Evolutionary conservation across 2,797 vertebrate genomes (phyloP).

Genomic region (Botia kubotai): DNA sequence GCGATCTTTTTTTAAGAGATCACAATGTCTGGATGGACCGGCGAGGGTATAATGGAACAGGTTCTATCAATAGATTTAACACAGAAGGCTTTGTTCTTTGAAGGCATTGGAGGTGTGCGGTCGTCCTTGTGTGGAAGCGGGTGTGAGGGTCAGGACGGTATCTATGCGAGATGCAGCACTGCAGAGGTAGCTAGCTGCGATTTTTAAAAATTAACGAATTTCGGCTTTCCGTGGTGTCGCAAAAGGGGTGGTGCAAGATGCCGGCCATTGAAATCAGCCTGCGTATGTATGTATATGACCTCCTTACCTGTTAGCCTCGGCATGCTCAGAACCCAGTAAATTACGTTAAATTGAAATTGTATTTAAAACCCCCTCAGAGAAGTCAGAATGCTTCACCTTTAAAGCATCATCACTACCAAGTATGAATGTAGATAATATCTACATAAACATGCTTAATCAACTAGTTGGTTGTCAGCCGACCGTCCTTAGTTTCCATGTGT

Average conservation of each 20-base stretch:
- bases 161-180: background rate
- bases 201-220: too few species aligned
- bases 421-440: too few species aligned
- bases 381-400: too few species aligned
- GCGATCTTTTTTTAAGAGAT: constrained; percentile 29
- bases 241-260: background rate
- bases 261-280: too few species aligned
- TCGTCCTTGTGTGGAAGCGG: background rate
- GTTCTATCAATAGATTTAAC: constrained; percentile 32
- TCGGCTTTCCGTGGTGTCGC: background rate
- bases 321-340: too few species aligned
- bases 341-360: too few species aligned
- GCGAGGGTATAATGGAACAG: background rate
- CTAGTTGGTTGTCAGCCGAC: background rate
- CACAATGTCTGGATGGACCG: constrained; percentile 31
- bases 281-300: too few species aligned
- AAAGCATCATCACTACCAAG: too few species aligned
- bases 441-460: background rate
- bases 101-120: constrained; percentile 4
- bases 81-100: constrained; percentile 31
- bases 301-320: too few species aligned
- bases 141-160: background rate
- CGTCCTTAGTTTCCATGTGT: background rate
- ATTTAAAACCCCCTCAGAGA: too few species aligned
- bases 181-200: background rate